Conservation (phyloP, 1,140 invertebrate species). For the Pseudomyrmex sp. region DNA sequence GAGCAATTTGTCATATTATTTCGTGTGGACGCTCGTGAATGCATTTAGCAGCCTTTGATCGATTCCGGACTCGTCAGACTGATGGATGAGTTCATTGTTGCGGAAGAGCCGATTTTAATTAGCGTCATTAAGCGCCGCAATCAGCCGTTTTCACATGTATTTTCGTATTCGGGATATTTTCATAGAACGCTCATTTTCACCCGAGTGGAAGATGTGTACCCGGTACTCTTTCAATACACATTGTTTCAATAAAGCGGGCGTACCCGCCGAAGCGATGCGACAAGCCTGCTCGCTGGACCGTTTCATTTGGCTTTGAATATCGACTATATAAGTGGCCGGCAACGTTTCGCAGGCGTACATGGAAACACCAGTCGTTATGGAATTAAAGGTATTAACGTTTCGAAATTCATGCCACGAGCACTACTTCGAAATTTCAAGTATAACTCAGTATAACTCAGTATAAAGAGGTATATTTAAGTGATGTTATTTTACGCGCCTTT, state of each 20-base stretch:
- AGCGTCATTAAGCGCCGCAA: conserved; percentile 8
- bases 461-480: background rate
- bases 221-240: conserved; percentile 24
- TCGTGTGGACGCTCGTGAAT: background rate
- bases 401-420: background rate
- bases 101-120: conserved; percentile 44
- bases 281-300: conserved; percentile 25
- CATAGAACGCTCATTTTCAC: conserved; percentile 24
- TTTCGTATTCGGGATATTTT: conserved; percentile 35
- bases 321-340: conserved; percentile 33
- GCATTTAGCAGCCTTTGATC: background rate
- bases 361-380: conserved; percentile 26
- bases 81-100: conserved; percentile 6
- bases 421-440: conserved; percentile 14
- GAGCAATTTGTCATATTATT: background rate
- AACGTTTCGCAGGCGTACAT: conserved; percentile 24
- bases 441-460: background rate
- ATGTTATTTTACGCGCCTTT: background rate
- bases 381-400: conserved; percentile 45
- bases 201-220: too few relatives aligned
- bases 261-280: conserved; percentile 5
- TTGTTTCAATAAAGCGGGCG: conserved; percentile 41
- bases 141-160: conserved; percentile 15
- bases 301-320: conserved; percentile 51
- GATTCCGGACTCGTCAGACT: background rate